Conservation (phyloP, 2,113 vertebrate genomes). For the Hyla sarda region DNA sequence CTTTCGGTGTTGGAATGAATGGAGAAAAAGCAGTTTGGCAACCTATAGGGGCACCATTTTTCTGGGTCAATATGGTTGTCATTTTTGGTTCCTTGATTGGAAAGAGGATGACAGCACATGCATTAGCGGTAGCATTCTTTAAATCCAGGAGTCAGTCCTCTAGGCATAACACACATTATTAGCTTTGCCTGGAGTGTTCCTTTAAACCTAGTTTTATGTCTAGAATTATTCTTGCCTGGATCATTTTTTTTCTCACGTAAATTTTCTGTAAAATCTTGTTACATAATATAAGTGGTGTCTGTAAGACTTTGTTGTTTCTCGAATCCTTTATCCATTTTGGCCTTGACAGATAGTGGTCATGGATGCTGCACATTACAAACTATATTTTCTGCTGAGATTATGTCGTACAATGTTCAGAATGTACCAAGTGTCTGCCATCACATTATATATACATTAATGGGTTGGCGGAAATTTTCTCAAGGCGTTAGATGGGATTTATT, state of each 20-base stretch:
- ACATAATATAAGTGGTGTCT: background rate
- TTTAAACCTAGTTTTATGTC: background rate
- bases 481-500: background rate
- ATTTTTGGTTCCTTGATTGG: no score
- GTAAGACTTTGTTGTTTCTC: slow-evolving; percentile 20
- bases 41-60: no score
- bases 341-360: slow-evolving; percentile 23
- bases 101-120: no score
- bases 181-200: background rate
- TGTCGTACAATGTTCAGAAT: background rate
- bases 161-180: background rate
- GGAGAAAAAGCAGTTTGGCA: no score
- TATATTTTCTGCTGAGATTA: background rate
- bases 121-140: background rate
- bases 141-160: background rate
- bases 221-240: background rate
- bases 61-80: no score
- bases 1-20: no score
- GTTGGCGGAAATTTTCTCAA: background rate
- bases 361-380: slow-evolving; percentile 20
- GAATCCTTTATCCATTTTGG: slow-evolving; percentile 37
- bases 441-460: slow-evolving; percentile 39
- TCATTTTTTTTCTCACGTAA: slow-evolving; percentile 3
- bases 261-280: slow-evolving; percentile 32
- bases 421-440: background rate